Conservation (phyloP, 2,113 vertebrate genomes). For the Tylochromis polylepis region DNA sequence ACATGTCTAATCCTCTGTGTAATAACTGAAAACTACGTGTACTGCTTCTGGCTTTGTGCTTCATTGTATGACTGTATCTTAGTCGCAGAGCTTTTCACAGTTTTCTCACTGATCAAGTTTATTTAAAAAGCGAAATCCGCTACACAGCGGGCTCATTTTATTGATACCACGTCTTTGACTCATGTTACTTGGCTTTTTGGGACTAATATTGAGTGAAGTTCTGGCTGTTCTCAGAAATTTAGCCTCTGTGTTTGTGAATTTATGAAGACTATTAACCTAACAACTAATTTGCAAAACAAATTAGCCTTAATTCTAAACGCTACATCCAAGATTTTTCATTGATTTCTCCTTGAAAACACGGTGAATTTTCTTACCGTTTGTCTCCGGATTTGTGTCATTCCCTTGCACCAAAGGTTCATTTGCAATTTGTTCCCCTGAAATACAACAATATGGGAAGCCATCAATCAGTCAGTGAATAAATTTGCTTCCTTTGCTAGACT, state of each 20-base stretch:
- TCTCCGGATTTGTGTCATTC: not conserved
- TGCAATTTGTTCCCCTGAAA: constrained; percentile 10
- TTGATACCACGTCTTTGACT: too few species aligned
- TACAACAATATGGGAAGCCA: not conserved
- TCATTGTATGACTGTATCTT: not conserved
- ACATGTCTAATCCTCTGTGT: not conserved
- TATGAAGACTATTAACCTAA: not conserved
- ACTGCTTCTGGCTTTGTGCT: not conserved
- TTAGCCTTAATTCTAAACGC: not conserved
- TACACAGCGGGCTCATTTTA: not conserved
- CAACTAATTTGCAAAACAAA: not conserved
- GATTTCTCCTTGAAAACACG: not conserved
- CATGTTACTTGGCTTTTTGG: not conserved
- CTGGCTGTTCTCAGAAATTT: not conserved
- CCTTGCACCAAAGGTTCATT: not conserved
- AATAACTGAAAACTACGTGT: not conserved
- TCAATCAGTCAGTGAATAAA: not conserved
- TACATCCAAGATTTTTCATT: not conserved
- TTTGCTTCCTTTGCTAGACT: not conserved
- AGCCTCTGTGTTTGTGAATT: not conserved
- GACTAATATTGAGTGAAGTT: not conserved
- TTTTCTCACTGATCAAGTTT: not conserved
- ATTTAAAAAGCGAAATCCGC: not conserved
- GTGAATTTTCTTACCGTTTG: constrained; percentile 15
- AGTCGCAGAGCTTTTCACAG: not conserved